These are phyloP conservation scores for Drosophila meridionalis DNA, from an alignment of 2,888 invertebrate species.

Conservation along the genomic window DNA sequence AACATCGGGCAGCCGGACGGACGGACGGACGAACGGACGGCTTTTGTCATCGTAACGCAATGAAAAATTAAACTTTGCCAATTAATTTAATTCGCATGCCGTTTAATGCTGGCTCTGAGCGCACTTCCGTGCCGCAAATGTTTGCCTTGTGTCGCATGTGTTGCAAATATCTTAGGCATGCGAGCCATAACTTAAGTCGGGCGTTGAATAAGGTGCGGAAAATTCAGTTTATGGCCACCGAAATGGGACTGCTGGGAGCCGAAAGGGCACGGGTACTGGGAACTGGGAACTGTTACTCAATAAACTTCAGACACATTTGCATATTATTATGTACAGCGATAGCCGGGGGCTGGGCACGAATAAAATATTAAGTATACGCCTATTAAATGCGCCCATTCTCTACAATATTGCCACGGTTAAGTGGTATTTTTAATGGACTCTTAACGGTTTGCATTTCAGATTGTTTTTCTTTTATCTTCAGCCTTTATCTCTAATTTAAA, in stretches of 20 bases:
- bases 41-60: slow-evolving; percentile 31
- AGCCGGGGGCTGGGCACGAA: not conserved
- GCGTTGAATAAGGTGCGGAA: slow-evolving; percentile 18
- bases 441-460: not conserved
- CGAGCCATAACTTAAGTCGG: slow-evolving; percentile 5
- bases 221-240: slow-evolving; percentile 36
- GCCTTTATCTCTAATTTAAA: not conserved
- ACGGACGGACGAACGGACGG: slow-evolving; percentile 1
- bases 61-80: slow-evolving; percentile 71
- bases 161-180: slow-evolving; percentile 12
- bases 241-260: slow-evolving; percentile 30
- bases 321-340: slow-evolving; percentile 27
- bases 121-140: slow-evolving; percentile 30
- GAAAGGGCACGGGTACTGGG: not conserved
- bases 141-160: slow-evolving; percentile 32
- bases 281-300: not conserved
- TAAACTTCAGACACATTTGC: slow-evolving; percentile 9
- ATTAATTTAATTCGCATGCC: slow-evolving; percentile 73
- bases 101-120: slow-evolving; percentile 44
- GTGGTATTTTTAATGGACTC: not conserved
- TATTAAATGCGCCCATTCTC: not conserved
- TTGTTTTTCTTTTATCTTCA: not conserved
- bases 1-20: slow-evolving; percentile 16
- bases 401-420: not conserved
- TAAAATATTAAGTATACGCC: slow-evolving; percentile 4